Conservation (phyloP, 1,140 invertebrate genomes). For the Diorhabda elongata region DNA sequence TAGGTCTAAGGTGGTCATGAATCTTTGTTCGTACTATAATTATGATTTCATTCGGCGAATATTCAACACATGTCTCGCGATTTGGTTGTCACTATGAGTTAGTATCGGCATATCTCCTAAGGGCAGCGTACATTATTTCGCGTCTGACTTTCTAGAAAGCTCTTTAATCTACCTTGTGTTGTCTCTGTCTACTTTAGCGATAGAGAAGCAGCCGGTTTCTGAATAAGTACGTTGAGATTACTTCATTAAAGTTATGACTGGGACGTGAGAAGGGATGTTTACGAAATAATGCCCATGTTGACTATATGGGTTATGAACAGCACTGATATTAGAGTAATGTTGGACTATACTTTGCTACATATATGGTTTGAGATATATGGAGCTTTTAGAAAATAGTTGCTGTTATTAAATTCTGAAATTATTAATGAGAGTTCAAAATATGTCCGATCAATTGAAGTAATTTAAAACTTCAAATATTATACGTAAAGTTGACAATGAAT, state of each 20-base stretch:
- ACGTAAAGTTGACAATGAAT: slow-evolving; percentile 11
- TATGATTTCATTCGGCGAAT: slow-evolving; percentile 39
- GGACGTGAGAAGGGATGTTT: too few relatives aligned
- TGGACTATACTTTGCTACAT: too few relatives aligned
- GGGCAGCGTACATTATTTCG: slow-evolving; percentile 45
- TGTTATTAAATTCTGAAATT: too few relatives aligned
- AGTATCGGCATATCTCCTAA: slow-evolving; percentile 47
- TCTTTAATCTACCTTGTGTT: slow-evolving; percentile 42
- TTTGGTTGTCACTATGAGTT: slow-evolving; percentile 47
- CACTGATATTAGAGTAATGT: too few relatives aligned
- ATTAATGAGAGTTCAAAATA: too few relatives aligned
- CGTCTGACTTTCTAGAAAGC: slow-evolving; percentile 45
- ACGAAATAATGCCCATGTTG: too few relatives aligned
- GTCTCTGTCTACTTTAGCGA: neutral
- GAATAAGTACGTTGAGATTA: slow-evolving; percentile 46
- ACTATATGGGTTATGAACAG: too few relatives aligned
- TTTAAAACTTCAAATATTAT: neutral
- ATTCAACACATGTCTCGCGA: slow-evolving; percentile 46
- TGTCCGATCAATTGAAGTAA: too few relatives aligned
- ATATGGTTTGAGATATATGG: too few relatives aligned
- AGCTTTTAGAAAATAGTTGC: too few relatives aligned
- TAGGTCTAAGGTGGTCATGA: slow-evolving; percentile 36
- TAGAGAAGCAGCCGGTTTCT: slow-evolving; percentile 2
- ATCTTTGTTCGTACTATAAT: slow-evolving; percentile 36
- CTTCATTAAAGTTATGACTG: slow-evolving; percentile 33